phyloP scores from a whole-genome alignment of 2,888 invertebrate species.

The Pammene aurita region DNA sequence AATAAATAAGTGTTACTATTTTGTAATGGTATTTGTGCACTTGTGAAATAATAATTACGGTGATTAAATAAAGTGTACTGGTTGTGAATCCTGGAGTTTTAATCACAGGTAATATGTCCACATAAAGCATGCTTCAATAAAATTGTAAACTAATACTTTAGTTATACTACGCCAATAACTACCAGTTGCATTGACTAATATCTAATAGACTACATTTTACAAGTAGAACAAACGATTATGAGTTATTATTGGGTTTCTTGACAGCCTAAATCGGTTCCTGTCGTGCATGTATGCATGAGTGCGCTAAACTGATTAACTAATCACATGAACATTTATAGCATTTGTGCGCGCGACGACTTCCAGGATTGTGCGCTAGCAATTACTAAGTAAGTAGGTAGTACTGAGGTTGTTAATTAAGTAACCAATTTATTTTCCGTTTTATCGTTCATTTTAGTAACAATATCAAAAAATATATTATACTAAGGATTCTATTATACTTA shows the following conservation, averaged over 20 bases:
- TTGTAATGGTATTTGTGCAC: no score
- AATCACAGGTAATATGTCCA: no score
- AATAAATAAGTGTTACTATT: no score
- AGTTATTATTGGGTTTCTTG: conserved; percentile 34
- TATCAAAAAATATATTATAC: no score
- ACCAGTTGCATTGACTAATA: conserved; percentile 6
- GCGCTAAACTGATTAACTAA: conserved; percentile 29
- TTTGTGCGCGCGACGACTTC: conserved; percentile 20
- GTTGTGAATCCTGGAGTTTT: no score
- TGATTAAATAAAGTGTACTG: no score
- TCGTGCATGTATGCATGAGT: conserved; percentile 39
- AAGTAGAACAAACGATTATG: conserved; percentile 27
- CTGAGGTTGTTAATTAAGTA: not conserved
- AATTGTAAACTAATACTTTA: not conserved
- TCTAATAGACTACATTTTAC: conserved; percentile 19
- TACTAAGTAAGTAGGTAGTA: not conserved
- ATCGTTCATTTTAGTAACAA: no score
- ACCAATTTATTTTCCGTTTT: no score
- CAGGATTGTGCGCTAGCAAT: not conserved
- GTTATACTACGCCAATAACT: not conserved
- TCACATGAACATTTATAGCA: conserved; percentile 29
- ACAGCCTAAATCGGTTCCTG: conserved; percentile 35
- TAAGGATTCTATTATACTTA: no score
- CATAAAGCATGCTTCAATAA: no score
- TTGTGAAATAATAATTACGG: no score